Evolutionary conservation across 2,113 vertebrate genomes (phyloP).

Genomic region (Calidris pygmaea): DNA sequence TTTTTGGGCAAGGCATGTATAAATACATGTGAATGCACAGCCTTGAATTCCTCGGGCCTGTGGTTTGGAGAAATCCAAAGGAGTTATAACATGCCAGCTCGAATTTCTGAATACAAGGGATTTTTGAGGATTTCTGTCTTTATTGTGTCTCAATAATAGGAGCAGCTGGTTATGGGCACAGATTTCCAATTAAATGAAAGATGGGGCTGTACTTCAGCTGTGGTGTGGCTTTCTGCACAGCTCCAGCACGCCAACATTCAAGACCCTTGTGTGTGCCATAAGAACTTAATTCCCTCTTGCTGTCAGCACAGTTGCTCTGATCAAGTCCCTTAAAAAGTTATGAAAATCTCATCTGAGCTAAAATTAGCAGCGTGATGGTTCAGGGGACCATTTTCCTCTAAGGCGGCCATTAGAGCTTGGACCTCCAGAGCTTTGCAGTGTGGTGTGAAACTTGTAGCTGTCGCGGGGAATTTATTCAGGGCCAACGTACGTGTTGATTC

Average conservation of each 20-base stretch:
- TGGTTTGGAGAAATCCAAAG: conserved; percentile 41
- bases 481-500: background rate
- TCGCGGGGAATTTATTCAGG: background rate
- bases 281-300: background rate
- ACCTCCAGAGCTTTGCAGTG: background rate
- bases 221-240: background rate
- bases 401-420: background rate
- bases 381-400: background rate
- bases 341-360: background rate
- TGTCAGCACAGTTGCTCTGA: background rate
- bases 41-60: conserved; percentile 12
- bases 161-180: conserved; percentile 21
- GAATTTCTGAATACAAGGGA: conserved; percentile 40
- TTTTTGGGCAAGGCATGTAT: conserved; percentile 13
- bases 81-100: background rate
- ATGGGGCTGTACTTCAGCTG: background rate
- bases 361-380: background rate
- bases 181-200: conserved; percentile 9
- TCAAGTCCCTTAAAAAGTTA: background rate
- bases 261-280: background rate
- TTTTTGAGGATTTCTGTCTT: conserved; percentile 23
- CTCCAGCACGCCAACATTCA: background rate
- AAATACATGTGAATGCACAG: background rate
- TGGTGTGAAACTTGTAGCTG: background rate
- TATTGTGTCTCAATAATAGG: conserved; percentile 43